Conservation (phyloP, 2,888 invertebrate genomes). For the Clitarchus hookeri region DNA sequence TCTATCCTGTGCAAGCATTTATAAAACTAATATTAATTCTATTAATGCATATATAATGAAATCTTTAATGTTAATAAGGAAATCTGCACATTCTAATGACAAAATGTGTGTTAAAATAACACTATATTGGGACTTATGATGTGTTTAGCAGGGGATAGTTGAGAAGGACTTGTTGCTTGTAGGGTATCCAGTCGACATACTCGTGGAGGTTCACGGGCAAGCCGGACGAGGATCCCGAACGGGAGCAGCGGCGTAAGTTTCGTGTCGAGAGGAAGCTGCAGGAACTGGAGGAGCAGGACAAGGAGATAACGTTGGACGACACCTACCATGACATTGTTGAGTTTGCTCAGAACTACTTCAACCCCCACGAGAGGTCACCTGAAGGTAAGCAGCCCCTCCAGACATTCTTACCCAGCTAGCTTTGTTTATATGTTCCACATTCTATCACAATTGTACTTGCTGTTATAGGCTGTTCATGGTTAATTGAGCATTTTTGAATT, state of each 20-base stretch:
- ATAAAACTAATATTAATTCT: no score
- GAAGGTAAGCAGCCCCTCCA: constrained; percentile 63
- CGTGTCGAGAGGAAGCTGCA: constrained; percentile 85
- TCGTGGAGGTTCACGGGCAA: constrained; percentile 49
- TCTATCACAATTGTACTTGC: no score
- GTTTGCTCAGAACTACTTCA: constrained; percentile 93
- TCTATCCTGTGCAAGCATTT: no score
- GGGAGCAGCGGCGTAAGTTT: constrained; percentile 79
- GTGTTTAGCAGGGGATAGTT: neutral
- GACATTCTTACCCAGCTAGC: no score
- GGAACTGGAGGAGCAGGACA: constrained; percentile 70
- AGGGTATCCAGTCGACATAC: constrained; percentile 41
- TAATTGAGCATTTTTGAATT: no score
- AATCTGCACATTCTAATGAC: no score
- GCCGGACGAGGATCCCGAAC: constrained; percentile 59
- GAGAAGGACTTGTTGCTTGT: constrained; percentile 20
- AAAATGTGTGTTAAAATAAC: no score
- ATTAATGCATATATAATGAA: no score
- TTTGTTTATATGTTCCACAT: no score
- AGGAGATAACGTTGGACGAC: constrained; percentile 57
- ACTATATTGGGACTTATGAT: neutral
- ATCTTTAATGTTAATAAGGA: no score
- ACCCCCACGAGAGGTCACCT: constrained; percentile 82
- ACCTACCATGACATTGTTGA: constrained; percentile 82
- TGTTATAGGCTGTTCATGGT: no score